Evolutionary conservation across 2,113 vertebrate genomes (phyloP).

Genomic region (Lagenorhynchus albirostris): DNA sequence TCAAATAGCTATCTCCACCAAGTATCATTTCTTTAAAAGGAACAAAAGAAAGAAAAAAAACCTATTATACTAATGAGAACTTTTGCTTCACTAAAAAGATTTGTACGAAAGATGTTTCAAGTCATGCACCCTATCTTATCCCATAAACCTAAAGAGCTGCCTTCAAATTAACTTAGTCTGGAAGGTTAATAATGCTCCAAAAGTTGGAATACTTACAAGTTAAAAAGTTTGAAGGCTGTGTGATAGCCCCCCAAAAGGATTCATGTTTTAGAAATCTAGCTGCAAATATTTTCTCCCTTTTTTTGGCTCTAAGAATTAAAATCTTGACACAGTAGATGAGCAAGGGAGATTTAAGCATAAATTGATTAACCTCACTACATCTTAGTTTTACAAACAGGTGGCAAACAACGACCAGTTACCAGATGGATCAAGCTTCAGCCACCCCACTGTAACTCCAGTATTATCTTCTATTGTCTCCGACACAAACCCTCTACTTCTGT

Average conservation of each 20-base stretch:
- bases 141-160: not conserved
- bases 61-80: not conserved
- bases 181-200: not conserved
- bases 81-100: not conserved
- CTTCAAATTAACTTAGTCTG: not conserved
- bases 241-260: not conserved
- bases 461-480: not conserved
- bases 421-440: not conserved
- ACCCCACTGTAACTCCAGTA: not conserved
- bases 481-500: not conserved
- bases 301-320: conserved; percentile 12
- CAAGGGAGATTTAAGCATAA: not conserved
- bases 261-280: not conserved
- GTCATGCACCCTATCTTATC: not conserved
- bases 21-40: not conserved
- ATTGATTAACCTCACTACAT: not conserved
- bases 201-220: conserved; percentile 22
- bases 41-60: not conserved
- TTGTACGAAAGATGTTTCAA: not conserved
- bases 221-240: not conserved
- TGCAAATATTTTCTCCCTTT: not conserved
- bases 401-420: not conserved
- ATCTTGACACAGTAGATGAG: not conserved
- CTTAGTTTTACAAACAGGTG: not conserved
- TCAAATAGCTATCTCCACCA: not conserved